Evolutionary conservation across 2,113 vertebrate genomes (phyloP).

Genomic region (Hydrochoerus hydrochaeris): DNA sequence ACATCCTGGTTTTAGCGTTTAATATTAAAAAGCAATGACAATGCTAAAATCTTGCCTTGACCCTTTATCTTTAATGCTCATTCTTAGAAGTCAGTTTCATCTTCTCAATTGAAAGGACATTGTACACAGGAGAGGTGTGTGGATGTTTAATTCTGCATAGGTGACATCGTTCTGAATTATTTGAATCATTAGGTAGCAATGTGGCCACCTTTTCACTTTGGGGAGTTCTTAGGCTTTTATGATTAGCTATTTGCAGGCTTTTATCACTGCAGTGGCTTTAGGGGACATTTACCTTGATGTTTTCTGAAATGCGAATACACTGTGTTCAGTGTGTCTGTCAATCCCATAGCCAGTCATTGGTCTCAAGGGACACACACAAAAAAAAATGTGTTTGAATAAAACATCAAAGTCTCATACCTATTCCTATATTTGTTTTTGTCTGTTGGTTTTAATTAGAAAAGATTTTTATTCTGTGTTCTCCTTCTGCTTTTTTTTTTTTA

Average conservation of each 20-base stretch:
- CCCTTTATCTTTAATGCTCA: background rate
- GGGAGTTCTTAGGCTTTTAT: constrained; percentile 22
- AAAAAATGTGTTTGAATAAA: background rate
- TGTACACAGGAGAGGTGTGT: background rate
- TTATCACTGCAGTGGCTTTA: background rate
- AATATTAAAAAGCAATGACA: background rate
- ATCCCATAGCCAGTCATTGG: background rate
- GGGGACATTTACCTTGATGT: background rate
- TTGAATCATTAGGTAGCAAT: background rate
- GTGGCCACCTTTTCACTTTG: background rate
- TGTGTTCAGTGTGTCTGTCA: background rate
- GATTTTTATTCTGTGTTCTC: background rate
- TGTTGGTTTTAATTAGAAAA: background rate
- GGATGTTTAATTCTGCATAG: background rate
- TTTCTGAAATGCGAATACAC: background rate
- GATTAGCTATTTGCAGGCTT: constrained; percentile 29
- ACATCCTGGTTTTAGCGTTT: background rate
- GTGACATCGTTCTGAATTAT: constrained; percentile 27
- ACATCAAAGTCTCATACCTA: background rate
- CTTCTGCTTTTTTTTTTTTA: background rate
- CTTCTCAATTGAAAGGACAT: background rate
- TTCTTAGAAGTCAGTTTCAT: background rate
- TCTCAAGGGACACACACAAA: background rate
- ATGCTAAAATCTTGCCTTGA: background rate
- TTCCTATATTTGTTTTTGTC: background rate